Percentiles rank a stretch among this genome's conserved stretches.
These are phyloP conservation scores for Leptopterna dolabrata DNA, from an alignment of 2,888 invertebrate genomes.

Conservation along the genomic window DNA sequence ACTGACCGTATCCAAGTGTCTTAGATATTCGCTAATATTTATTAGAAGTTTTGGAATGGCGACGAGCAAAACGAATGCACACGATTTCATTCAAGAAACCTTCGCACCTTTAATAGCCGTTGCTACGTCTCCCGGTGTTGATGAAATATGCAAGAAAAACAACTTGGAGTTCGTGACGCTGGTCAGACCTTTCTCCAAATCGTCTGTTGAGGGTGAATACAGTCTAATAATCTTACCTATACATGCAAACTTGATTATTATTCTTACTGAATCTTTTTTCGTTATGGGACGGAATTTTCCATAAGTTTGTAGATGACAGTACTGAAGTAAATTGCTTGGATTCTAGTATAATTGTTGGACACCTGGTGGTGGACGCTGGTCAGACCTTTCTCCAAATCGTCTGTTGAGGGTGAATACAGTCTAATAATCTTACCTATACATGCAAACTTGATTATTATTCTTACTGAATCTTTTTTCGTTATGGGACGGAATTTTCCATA, in stretches of 20 bases:
- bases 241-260: neutral
- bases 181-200: slow-evolving; percentile 87
- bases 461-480: too few relatives aligned
- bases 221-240: neutral
- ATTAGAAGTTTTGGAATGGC: slow-evolving; percentile 68
- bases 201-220: slow-evolving; percentile 77
- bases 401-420: slow-evolving; percentile 75
- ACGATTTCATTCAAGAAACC: slow-evolving; percentile 89
- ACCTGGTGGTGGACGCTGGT: too few relatives aligned
- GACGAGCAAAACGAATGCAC: slow-evolving; percentile 76
- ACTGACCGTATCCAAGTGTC: too few relatives aligned
- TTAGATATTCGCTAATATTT: neutral
- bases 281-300: neutral
- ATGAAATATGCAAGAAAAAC: slow-evolving; percentile 87
- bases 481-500: neutral
- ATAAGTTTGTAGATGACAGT: neutral
- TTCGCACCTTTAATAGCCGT: slow-evolving; percentile 92
- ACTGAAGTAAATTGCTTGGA: too few relatives aligned
- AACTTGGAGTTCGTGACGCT: slow-evolving; percentile 91
- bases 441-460: neutral
- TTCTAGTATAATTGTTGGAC: too few relatives aligned
- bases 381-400: slow-evolving; percentile 86
- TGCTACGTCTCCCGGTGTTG: slow-evolving; percentile 84
- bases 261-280: too few relatives aligned
- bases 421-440: neutral